Evolutionary conservation across 2,797 vertebrate genomes (phyloP).

Genomic region (Potorous gilbertii): DNA sequence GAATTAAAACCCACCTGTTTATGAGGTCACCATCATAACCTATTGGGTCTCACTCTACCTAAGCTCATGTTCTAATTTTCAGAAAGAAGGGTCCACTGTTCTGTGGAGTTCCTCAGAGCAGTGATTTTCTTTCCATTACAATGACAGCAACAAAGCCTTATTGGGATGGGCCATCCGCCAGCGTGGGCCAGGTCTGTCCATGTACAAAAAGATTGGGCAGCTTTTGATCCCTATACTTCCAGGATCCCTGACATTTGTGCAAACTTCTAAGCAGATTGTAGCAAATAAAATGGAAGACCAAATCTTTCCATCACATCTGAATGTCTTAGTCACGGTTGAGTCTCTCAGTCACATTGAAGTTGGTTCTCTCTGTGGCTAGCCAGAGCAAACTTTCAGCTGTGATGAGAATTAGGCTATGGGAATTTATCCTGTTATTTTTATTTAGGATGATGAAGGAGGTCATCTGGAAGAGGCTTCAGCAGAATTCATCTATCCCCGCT

Average conservation of each 20-base stretch:
- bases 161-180: background rate
- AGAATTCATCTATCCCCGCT: background rate
- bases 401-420: background rate
- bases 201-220: background rate
- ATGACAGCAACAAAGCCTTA: background rate
- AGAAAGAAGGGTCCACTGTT: background rate
- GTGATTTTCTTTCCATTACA: conserved; percentile 39
- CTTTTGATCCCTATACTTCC: conserved; percentile 5
- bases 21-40: background rate
- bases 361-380: conserved; percentile 30
- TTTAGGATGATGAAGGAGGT: conserved; percentile 24
- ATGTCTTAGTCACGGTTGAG: background rate
- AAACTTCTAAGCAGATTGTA: conserved; percentile 25
- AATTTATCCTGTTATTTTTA: background rate
- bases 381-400: conserved; percentile 3
- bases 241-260: conserved; percentile 22
- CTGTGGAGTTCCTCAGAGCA: background rate
- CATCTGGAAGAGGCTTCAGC: background rate
- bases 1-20: background rate
- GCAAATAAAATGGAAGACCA: conserved; percentile 1
- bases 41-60: background rate
- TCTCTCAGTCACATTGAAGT: conserved; percentile 26
- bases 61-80: background rate
- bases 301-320: background rate
- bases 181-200: background rate